These are phyloP conservation scores for Drosophila erecta DNA, from an alignment of 1,140 invertebrate genomes.

Conservation along the genomic window DNA sequence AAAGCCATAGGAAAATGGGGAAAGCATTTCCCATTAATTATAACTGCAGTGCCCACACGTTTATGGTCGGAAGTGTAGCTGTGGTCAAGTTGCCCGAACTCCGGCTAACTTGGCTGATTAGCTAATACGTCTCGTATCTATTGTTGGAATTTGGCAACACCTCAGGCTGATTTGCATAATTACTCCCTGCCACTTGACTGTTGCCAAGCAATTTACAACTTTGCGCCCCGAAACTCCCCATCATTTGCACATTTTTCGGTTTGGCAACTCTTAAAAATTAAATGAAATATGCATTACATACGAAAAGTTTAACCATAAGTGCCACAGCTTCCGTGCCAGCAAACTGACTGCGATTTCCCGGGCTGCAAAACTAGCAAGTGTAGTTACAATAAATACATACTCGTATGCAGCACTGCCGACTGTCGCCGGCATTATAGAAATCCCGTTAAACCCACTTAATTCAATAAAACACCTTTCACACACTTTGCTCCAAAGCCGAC, in stretches of 20 bases:
- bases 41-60: constrained; percentile 20
- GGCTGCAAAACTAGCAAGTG: constrained; percentile 41
- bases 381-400: constrained; percentile 78
- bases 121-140: constrained; percentile 26
- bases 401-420: constrained; percentile 46
- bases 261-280: constrained; percentile 68
- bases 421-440: constrained; percentile 77
- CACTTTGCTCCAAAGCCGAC: constrained; percentile 79
- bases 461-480: constrained; percentile 83
- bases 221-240: constrained; percentile 17
- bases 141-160: constrained; percentile 19
- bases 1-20: neutral
- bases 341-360: constrained; percentile 15
- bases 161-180: constrained; percentile 54
- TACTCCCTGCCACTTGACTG: constrained; percentile 69
- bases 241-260: constrained; percentile 64
- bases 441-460: constrained; percentile 83
- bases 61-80: constrained; percentile 52
- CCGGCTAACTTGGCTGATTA: constrained; percentile 23
- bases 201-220: constrained; percentile 69
- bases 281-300: constrained; percentile 78
- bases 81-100: constrained; percentile 14
- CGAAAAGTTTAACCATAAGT: constrained; percentile 67
- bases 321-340: constrained; percentile 37
- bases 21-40: constrained; percentile 35